phyloP scores from a whole-genome alignment of 2,888 invertebrate genomes.

The Sphaerophoria taeniata region DNA sequence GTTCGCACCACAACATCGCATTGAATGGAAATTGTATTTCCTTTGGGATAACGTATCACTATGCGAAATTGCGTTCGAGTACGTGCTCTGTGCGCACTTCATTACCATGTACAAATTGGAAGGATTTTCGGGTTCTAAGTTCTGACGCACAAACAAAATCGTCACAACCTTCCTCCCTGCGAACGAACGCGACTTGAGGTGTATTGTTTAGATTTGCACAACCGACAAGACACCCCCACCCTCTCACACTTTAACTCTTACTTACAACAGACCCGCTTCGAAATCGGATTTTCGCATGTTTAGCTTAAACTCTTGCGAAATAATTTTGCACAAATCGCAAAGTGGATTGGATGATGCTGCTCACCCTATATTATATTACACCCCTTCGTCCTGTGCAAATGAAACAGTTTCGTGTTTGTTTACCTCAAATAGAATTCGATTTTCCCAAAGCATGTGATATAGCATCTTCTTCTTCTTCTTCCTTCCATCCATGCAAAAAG shows the following conservation, averaged over 20 bases:
- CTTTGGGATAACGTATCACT: slow-evolving; percentile 52
- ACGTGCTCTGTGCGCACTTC: slow-evolving; percentile 72
- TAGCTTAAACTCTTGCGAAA: slow-evolving; percentile 65
- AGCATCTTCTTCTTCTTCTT: slow-evolving; percentile 29
- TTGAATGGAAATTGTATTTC: slow-evolving; percentile 63
- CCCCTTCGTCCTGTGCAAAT: neutral
- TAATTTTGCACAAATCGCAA: slow-evolving; percentile 52
- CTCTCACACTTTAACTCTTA: neutral
- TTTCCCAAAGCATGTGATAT: slow-evolving; percentile 43
- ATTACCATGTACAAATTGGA: slow-evolving; percentile 72
- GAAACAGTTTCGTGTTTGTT: slow-evolving; percentile 34
- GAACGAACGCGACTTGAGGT: neutral
- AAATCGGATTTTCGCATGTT: slow-evolving; percentile 70
- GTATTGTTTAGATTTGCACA: slow-evolving; percentile 51
- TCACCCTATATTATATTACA: neutral
- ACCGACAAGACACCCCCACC: slow-evolving; percentile 12
- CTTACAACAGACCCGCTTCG: neutral
- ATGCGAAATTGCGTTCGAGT: slow-evolving; percentile 72
- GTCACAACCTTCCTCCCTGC: neutral
- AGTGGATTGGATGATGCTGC: slow-evolving; percentile 43
- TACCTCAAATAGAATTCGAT: slow-evolving; percentile 59
- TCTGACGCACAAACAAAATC: neutral
- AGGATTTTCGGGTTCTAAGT: slow-evolving; percentile 50
- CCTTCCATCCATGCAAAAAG: slow-evolving; percentile 16
- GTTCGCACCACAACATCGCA: slow-evolving; percentile 47